Base-by-base conservation (phyloP, 2,888 invertebrate species). In the Cosmopolites sordidus region DNA sequence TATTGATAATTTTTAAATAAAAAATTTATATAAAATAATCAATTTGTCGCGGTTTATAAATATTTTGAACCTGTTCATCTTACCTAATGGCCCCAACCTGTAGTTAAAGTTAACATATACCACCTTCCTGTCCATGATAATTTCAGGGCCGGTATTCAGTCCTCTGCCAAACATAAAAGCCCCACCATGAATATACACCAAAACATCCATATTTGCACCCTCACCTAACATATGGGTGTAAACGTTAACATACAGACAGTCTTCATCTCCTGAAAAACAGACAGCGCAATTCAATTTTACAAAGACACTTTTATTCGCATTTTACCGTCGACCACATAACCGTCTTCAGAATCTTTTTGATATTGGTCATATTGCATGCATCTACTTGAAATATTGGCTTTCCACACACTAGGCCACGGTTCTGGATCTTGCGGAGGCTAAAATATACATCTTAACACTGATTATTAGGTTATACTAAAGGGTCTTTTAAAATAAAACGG, bases 101-200 rank as follows among this genome's bases (percentile, higher is more conserved):
- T 87, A 88, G 69, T 84, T 86, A 0, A 88, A 63, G 9, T 83
- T 85, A 0, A 87, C 86, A 0, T 83, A 75, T 1, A 89, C 80
- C 3, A 86, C 74, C 58, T 86, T 79, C 42, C 75, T 72, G 45
- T 83, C 80, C 80, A 88, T 80, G 0, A 89, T 60, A 57, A 78
- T 76, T 6, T 76, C 70, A 1, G 83, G 79, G 1, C 80, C 80
- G 66, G 80, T 83, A 1, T 68, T 48, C 6, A 72, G 70, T 0
- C 79, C 78, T 1, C 76, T 72, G 0, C 86, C 84, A 61, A 81
- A 84, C 81, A 86, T 86, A 67, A 82, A 86, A n/a, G 82, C 83
- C 0, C 87, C 78, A 1, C 86, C 86, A 60, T 86, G 86, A 53
- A 87, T 81, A 66, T 73, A 80, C 1, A 84, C 78, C 40, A 86